Evolutionary conservation across 2,113 vertebrate species (phyloP), one percentile per base, ranked within the genome.

Genomic region (Ciconia boyciana): DNA sequence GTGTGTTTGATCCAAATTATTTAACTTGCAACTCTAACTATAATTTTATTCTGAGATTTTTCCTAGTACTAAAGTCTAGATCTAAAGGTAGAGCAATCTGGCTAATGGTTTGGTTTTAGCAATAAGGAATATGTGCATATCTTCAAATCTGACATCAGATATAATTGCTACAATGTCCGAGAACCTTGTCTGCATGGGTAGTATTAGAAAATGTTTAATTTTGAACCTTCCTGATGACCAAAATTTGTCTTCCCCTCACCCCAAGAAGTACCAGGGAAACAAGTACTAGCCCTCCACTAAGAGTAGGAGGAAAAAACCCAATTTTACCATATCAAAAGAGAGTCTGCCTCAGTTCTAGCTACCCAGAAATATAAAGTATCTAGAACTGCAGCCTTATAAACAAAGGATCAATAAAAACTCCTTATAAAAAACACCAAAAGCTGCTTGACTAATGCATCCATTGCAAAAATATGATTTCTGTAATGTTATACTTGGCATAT

Each of bases 221-320:
- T 65, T 70, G 19, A 83, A 32, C 18, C 21, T 34, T 89, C 54
- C 51, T 66, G 25, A 39, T 13, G 8, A 41, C 6, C 26, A 90
- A 36, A 60, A 55, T 77, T 77, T 94, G 41, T 18, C 41, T 76
- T 90, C 22, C 6, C 11, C n/a, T 72, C 13, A 75, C 11, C 5
- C 25, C 46, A 64, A 19, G 9, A 82, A 61, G 9, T 16, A 77
- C 7, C 41, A 70, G 49, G 12, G 24, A 77, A 91, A 87, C 19
- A 76, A 60, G 12, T 19, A 61, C 11, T 48, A 52, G 7, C 24
- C 31, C 32, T 19, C 32, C 36, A 44, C 16, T 57, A 31, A 52
- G 10, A 66, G 24, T 0, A 31, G 10, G 18, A 62, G 6, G 20
- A n/a, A 68, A 86, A 85, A 24, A 0, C 1, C 4, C 14, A 32